Base-by-base conservation (phyloP, 2,888 invertebrate genomes). In the Ditula angustiorana region DNA sequence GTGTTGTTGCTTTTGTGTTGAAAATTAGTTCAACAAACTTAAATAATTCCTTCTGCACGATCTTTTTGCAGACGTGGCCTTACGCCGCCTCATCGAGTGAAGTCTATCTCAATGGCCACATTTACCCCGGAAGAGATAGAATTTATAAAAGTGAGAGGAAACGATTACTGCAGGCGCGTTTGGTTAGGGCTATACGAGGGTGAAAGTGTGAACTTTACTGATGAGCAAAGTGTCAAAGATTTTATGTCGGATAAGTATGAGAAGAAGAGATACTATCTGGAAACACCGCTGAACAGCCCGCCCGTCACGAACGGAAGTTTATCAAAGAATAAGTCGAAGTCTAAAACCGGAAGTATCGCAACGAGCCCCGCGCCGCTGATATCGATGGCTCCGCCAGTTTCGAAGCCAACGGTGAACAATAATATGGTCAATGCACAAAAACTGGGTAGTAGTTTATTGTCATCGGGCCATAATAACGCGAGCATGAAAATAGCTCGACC, bases 81-180 rank as follows among this genome's bases (percentile, higher is more conserved):
- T 71, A 99, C 99, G 80, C 99, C 99, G 69, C 99, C 99, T 73
- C 99, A 99, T 90, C 95, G 99, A 71, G 98, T 99, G 69, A 99
- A 99, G 92, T 99, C 99, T 58, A 99, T 99, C 80, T 99, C 99
- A 35, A 99, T 99, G 99, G 98, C 99, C 69, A 98, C 98, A 76
- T 99, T 99, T 90, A 97, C 97, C 66, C 95, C 96, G 75, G 99
- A 99, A 78, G 99, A 99, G 93, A 96, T 99, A 81, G 98, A 98
- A 81, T 96, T 97, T 81, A 94, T 99, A 73, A 96, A 96, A 92
- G 93, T 95, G 71, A 96, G 96, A 86, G 99, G 99, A 74, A 99
- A 99, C 90, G 98, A 98, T 94, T 96, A 97, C 81, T 99, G 99
- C 88, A 95, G 96, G 81, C 96, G 96, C 86, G 96, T 98, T 75